Evolutionary conservation across 2,797 vertebrate genomes (phyloP), one percentile per base, ranked within the genome.

Genomic region (Phoebastria nigripes): DNA sequence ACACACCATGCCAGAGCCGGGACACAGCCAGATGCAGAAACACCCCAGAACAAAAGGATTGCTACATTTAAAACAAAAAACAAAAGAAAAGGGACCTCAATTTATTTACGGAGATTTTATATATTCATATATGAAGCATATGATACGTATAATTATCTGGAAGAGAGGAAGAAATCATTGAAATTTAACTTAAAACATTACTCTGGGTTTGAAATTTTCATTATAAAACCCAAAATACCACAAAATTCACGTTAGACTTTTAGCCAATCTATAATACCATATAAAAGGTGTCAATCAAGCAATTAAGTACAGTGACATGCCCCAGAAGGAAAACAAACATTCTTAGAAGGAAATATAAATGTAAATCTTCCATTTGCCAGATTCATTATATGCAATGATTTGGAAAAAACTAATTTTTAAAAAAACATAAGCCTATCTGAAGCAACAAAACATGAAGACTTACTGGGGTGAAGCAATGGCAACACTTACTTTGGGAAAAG

Each of bases 91-190:
- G 3, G 5, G 18, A 33, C 10, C 15, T 61, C 28, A 7, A 55
- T 33, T 76, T 56, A 35, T 82, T 65, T 39, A 66, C 6, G 12
- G 22, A 3, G 3, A 21, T 14, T 89, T 82, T 59, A 41, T 35
- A 24, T 25, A 85, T 51, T 52, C 15, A 18, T 12, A 25, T 9
- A 46, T 44, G 8, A 95, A 87, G 22, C 51, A 79, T 91, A 66
- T 85, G 18, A 78, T 81, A 91, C 3, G 8, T 82, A 52, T 37
- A 82, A 76, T 87, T 91, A 91, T 67, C 54, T 86, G 72, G 56
- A 92, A 92, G 61, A 67, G 7, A 72, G 31, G 56, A 91, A 91
- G 52, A 96, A 97, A 97, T 93, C 86, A 81, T 78, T 96, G 74
- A 96, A 70, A 96, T 94, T 92, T 90, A 80, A 72, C 69, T 62